Evolutionary conservation across 1,140 invertebrate genomes (phyloP).

Genomic region (Lepidotrigona ventralis): DNA sequence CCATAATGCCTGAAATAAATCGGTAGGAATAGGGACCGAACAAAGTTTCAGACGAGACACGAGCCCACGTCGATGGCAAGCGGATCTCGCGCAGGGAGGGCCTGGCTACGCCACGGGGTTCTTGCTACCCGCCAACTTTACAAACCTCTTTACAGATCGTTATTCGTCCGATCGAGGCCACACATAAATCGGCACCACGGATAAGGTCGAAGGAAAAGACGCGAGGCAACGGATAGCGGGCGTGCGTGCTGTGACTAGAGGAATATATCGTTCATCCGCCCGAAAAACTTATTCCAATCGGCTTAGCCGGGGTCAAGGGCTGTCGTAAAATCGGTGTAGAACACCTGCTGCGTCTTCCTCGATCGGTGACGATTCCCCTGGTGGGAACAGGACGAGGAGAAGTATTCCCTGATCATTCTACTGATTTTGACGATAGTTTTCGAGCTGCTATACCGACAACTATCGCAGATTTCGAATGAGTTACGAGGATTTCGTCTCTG

Average conservation of each 20-base stretch:
- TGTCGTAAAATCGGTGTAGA: conserved; percentile 72
- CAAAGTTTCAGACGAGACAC: conserved; percentile 54
- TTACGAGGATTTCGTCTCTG: conserved; percentile 12
- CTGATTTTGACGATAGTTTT: conserved; percentile 39
- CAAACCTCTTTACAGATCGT: conserved; percentile 80
- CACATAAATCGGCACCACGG: conserved; percentile 69
- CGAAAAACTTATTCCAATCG: conserved; percentile 72
- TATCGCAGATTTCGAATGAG: neutral
- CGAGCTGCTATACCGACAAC: neutral
- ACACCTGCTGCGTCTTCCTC: conserved; percentile 69
- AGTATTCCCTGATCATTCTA: conserved; percentile 12
- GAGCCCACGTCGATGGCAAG: conserved; percentile 48
- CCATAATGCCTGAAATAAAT: conserved; percentile 35
- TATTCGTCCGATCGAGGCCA: conserved; percentile 76
- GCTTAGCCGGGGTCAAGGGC: conserved; percentile 68
- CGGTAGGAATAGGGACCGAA: conserved; percentile 18
- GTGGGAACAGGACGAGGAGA: too few relatives aligned
- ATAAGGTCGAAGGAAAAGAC: neutral
- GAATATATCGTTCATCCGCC: conserved; percentile 35
- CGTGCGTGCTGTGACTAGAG: conserved; percentile 27
- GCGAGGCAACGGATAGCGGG: conserved; percentile 1
- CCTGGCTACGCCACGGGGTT: conserved; percentile 72
- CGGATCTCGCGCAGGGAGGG: conserved; percentile 66
- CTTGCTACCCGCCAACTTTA: conserved; percentile 77
- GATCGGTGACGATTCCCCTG: conserved; percentile 34